A percentile compares a stretch with the other conserved stretches of the same genome.
phyloP scores from a whole-genome alignment of 92 coral and sea anemone genomes.

The Epizoanthus ramosus region DNA sequence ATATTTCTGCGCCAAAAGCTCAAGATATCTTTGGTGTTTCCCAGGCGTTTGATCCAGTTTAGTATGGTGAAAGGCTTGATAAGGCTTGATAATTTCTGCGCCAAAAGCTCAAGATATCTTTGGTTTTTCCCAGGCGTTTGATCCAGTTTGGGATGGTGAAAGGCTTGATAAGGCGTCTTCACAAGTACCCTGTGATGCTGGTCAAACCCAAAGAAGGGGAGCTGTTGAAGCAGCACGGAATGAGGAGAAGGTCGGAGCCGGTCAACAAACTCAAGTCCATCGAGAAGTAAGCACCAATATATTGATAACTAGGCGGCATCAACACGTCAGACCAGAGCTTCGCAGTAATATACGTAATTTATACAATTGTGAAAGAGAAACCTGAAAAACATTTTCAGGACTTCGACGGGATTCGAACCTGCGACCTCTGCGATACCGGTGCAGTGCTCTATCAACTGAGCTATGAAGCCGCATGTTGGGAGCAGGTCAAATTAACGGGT shows the following conservation, averaged over 20 bases:
- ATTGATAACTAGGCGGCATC: too few species aligned
- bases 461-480: too few species aligned
- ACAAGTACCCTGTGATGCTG: slow-evolving; percentile 88
- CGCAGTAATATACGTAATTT: too few species aligned
- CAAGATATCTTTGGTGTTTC: neutral
- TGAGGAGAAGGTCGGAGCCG: slow-evolving; percentile 29
- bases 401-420: too few species aligned
- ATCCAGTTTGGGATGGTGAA: slow-evolving; percentile 97
- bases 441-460: too few species aligned
- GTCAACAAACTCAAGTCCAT: slow-evolving; percentile 51
- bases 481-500: too few species aligned
- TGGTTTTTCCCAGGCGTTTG: slow-evolving; percentile 62
- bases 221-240: slow-evolving; percentile 34
- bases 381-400: too few species aligned
- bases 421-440: too few species aligned
- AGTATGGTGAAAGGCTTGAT: slow-evolving; percentile 92
- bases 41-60: slow-evolving; percentile 91
- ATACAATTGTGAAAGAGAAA: too few species aligned
- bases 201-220: slow-evolving; percentile 51
- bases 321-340: too few species aligned
- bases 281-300: slow-evolving; percentile 60
- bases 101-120: neutral
- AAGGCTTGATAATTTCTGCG: slow-evolving; percentile 61
- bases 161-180: slow-evolving; percentile 96
- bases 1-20: neutral